phyloP scores from a whole-genome alignment of 2,888 invertebrate species.

The Brachylomia viminalis region DNA sequence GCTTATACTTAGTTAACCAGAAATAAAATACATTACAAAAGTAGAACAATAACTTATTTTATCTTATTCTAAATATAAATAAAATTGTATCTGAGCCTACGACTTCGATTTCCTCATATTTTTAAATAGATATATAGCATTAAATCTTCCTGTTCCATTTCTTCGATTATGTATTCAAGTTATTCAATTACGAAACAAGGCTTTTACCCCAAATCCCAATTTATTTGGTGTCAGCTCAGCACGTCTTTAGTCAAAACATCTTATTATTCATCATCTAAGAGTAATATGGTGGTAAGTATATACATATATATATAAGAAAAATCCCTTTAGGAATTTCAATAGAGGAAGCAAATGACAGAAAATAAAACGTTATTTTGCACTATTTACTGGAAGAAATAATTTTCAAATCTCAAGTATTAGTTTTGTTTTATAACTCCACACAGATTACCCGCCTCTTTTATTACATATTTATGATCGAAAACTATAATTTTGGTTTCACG shows the following conservation, averaged over 20 bases:
- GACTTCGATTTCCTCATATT: neutral
- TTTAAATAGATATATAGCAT: no score
- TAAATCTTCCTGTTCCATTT: neutral
- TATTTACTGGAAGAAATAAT: neutral
- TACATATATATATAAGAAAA: neutral
- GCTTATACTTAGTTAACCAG: neutral
- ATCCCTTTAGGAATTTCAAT: neutral
- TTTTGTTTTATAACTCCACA: slow-evolving; percentile 20
- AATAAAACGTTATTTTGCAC: neutral
- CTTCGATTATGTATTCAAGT: neutral
- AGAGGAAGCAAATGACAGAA: neutral
- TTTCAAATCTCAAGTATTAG: neutral
- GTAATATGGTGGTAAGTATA: no score
- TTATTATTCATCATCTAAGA: neutral
- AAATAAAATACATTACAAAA: neutral
- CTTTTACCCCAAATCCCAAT: neutral
- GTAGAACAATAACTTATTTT: slow-evolving; percentile 7
- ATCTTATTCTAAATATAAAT: slow-evolving; percentile 22
- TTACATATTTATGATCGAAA: neutral
- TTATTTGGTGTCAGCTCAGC: neutral
- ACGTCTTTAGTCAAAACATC: neutral
- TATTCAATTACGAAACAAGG: neutral
- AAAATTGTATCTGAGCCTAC: neutral
- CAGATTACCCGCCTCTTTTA: slow-evolving; percentile 5
- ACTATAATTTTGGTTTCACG: slow-evolving; percentile 14